Base-by-base conservation (phyloP, 2,888 invertebrate genomes). In the Andrena camellia region DNA sequence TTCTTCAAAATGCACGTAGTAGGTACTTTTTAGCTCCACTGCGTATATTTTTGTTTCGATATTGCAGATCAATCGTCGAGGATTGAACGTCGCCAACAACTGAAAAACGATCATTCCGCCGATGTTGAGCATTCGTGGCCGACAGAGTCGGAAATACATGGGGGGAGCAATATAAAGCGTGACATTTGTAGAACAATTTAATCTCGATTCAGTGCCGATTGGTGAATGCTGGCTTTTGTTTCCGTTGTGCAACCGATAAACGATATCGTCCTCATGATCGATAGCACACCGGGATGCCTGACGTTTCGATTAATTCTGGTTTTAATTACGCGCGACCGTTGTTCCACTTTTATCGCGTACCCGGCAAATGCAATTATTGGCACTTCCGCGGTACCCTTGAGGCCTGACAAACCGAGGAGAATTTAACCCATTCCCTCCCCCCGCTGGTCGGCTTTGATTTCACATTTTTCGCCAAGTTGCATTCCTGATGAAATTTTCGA, bases 261-360 rank as follows among this genome's bases (percentile, higher is more conserved):
- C 75, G 78, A 66, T 66, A 77, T 82, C 82, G 77, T 73, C 62
- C 48, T 8, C 50, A 57, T 78, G 73, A 83, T 83, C 77, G 78
- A 83, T 73, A 76, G 71, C 68, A 69, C 57, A 17, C 52, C 48
- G 60, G 73, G 23, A 35, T 64, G 50, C 60, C 52, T 73, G 83
- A 82, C 82, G 78, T 82, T 83, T 71, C 83, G 78, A 82, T 83
- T 83, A 83, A 83, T 82, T 73, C 74, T 29, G 52, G 20, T 82
- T 83, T 83, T 83, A 83, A 83, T 83, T 83, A 82, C 83, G 68
- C 66, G 60, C 66, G 52, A 62, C 70, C 78, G 74, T 73, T 68
- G 78, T 48, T 82, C 77, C 66, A 73, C 64, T 77, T 73, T 73
- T 73, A 66, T 73, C 63, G 66, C 23, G 35, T 60, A 31, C 72